Conservation (phyloP, 2,888 invertebrate species). For the Nymphalis urticae region DNA sequence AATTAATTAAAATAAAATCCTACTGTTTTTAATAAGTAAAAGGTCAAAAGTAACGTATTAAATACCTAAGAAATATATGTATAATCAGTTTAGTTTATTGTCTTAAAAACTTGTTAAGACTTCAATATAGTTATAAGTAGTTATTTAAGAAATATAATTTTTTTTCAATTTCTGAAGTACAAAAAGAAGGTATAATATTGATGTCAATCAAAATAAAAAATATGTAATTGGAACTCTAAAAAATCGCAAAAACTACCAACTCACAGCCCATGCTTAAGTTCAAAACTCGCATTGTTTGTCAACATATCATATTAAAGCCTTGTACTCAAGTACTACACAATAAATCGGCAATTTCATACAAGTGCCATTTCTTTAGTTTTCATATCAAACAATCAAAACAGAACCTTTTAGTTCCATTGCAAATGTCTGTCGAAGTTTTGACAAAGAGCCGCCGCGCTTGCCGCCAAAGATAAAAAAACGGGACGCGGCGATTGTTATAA, state of each 20-base stretch:
- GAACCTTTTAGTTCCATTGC: constrained; percentile 56
- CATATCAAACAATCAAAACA: constrained; percentile 74
- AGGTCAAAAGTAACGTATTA: too few species aligned
- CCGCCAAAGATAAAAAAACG: constrained; percentile 55
- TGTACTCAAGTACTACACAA: constrained; percentile 53
- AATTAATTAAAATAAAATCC: too few species aligned
- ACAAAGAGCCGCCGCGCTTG: constrained; percentile 44
- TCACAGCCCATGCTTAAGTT: constrained; percentile 23
- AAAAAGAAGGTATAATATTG: background rate
- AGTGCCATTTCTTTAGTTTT: constrained; percentile 64
- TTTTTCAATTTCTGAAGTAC: background rate
- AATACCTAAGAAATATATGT: too few species aligned
- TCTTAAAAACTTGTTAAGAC: too few species aligned
- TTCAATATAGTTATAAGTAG: too few species aligned
- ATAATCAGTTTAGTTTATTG: too few species aligned
- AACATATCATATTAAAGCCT: constrained; percentile 56
- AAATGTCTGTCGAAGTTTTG: constrained; percentile 67
- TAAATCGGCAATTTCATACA: constrained; percentile 60
- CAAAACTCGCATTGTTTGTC: constrained; percentile 50
- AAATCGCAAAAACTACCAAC: constrained; percentile 12
- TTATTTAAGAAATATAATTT: too few species aligned
- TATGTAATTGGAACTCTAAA: constrained; percentile 26
- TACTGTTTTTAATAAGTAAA: too few species aligned
- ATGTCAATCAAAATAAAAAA: background rate
- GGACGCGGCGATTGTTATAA: constrained; percentile 42